These are phyloP conservation scores for Microplitis deprimator DNA, from an alignment of 2,888 invertebrate genomes.

Conservation along the genomic window DNA sequence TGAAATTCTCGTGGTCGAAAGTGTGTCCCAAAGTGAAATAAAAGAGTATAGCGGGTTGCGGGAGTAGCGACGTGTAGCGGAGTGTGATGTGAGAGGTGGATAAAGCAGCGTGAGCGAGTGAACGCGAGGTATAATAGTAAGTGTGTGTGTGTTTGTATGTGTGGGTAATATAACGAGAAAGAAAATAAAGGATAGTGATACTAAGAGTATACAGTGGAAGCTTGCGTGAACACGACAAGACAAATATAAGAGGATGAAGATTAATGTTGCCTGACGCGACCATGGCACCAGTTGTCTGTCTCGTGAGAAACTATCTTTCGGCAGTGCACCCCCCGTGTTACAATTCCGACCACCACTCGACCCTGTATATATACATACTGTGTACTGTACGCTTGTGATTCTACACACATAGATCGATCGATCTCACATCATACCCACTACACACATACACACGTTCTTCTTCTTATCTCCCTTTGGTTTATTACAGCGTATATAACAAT, in stretches of 20 bases:
- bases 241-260: constrained; percentile 66
- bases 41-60: not conserved
- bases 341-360: not conserved
- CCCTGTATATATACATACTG: not conserved
- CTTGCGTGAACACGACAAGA: constrained; percentile 54
- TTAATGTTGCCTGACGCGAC: constrained; percentile 56
- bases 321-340: constrained; percentile 30
- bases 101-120: not conserved
- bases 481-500: constrained; percentile 14
- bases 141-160: not conserved
- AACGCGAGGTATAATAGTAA: not conserved
- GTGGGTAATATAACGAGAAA: constrained; percentile 17
- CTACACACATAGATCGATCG: constrained; percentile 21
- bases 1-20: constrained; percentile 39
- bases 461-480: constrained; percentile 34
- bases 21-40: constrained; percentile 8
- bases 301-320: constrained; percentile 49
- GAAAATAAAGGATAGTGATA: constrained; percentile 21
- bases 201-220: constrained; percentile 35
- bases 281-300: constrained; percentile 46
- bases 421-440: constrained; percentile 11
- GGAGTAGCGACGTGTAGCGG: not conserved
- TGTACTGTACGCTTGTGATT: not conserved
- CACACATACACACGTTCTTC: constrained; percentile 3
- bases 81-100: not conserved